Evolutionary conservation across 2,888 invertebrate species (phyloP).

Genomic region (Rotaria sp.): DNA sequence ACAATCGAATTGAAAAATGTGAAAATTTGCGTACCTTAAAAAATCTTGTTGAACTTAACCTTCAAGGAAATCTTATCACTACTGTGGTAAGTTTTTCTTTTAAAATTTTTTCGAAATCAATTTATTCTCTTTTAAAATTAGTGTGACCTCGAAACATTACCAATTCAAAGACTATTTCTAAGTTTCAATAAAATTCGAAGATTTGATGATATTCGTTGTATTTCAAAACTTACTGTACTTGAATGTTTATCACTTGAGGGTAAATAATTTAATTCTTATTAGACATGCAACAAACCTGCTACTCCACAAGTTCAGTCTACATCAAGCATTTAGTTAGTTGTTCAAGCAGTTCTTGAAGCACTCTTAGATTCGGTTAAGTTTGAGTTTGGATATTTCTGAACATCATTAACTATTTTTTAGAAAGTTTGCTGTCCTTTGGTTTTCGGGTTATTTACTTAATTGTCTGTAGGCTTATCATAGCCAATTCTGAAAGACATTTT

Average conservation of each 20-base stretch:
- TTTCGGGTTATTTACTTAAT: no score
- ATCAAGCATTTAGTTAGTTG: no score
- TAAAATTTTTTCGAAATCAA: background rate
- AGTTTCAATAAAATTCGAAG: slow-evolving; percentile 68
- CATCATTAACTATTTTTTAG: no score
- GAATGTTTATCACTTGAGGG: background rate
- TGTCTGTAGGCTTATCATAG: no score
- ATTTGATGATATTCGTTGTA: slow-evolving; percentile 16
- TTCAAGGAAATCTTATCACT: slow-evolving; percentile 73
- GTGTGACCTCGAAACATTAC: slow-evolving; percentile 71
- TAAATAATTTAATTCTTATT: background rate
- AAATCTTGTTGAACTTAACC: slow-evolving; percentile 75
- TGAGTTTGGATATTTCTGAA: no score
- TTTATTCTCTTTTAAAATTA: slow-evolving; percentile 58
- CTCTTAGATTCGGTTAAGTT: no score
- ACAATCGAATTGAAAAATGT: slow-evolving; percentile 75
- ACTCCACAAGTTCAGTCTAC: no score
- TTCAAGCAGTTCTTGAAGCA: no score
- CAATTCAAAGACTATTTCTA: slow-evolving; percentile 70
- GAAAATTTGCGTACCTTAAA: slow-evolving; percentile 69
- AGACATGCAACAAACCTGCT: no score
- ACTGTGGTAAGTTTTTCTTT: slow-evolving; percentile 46
- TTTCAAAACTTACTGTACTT: background rate
- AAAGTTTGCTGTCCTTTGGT: no score
- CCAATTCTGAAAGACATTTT: no score